These are phyloP conservation scores for Actias luna DNA, from an alignment of 2,888 invertebrate species.

Conservation along the genomic window DNA sequence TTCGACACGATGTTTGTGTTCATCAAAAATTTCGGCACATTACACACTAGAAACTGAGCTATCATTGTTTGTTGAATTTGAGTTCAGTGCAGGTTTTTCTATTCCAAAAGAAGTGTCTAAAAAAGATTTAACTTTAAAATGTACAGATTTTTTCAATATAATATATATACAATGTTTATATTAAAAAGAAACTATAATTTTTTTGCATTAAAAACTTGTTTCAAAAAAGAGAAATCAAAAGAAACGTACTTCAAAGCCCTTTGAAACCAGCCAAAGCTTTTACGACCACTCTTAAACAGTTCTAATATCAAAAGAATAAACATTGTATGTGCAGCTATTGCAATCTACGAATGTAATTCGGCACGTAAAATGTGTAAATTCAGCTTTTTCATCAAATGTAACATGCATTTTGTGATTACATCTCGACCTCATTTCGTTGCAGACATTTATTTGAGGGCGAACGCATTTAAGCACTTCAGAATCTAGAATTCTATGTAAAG, in stretches of 20 bases:
- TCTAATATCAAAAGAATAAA: background rate
- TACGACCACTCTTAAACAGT: background rate
- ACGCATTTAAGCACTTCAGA: slow-evolving; percentile 19
- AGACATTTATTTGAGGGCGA: slow-evolving; percentile 19
- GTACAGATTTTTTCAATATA: too few relatives aligned
- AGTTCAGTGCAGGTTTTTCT: too few relatives aligned
- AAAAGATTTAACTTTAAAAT: too few relatives aligned
- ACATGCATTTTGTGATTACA: slow-evolving; percentile 28
- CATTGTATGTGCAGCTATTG: background rate
- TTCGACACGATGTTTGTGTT: too few relatives aligned
- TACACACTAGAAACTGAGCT: too few relatives aligned
- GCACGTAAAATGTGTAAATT: slow-evolving; percentile 9
- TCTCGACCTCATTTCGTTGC: slow-evolving; percentile 28
- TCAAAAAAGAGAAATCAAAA: too few relatives aligned
- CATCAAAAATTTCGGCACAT: too few relatives aligned
- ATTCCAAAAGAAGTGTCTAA: too few relatives aligned
- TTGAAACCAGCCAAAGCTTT: background rate
- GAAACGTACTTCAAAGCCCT: background rate
- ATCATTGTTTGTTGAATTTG: too few relatives aligned
- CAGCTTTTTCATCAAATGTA: slow-evolving; percentile 17
- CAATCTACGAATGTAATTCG: slow-evolving; percentile 10
- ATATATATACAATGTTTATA: too few relatives aligned
- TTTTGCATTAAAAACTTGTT: too few relatives aligned
- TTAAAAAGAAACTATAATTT: too few relatives aligned
- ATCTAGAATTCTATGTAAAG: background rate